Base-by-base conservation (phyloP, 2,888 invertebrate species). In the Atrina japonica region DNA sequence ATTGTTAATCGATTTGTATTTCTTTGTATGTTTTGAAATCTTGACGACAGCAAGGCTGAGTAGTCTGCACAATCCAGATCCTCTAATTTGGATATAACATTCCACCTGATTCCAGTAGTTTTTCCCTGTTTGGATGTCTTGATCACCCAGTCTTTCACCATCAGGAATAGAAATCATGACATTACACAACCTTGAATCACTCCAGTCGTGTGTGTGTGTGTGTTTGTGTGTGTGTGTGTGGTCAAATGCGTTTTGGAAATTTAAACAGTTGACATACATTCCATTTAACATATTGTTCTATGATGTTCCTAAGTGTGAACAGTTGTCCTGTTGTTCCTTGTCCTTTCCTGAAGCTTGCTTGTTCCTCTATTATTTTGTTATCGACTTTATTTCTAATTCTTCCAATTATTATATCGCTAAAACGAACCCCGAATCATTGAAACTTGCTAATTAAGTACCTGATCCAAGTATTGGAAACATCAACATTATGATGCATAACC, bases 301-400 rank as follows among this genome's bases (percentile, higher is more conserved):
- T 49, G 16, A 49, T 49, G 21, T 49, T 49, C 21, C 11, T 18
- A 21, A 49, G 49, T 18, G 21, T 49, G 21, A 49, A 1, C 9
- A 49, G 16, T 18, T 49, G 49, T 16, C 21, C 16, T 49, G 49
- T 49, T 49, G 49, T 49, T 49, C 49, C 21, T 49, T 21, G 49
- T 9, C 18, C 49, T 11, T 9, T 49, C 21, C 14, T 49, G 21
- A 1, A 49, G 9, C 49, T 21, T 18, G 49, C 49, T 49, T 49
- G 49, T 49, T 49, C 16, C 21, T n/a, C n/a, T n/a, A n/a, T n/a
- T n/a, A n/a, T n/a, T n/a, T n/a, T n/a, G n/a, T n/a, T n/a, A n/a
- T n/a, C n/a, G n/a, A n/a, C n/a, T n/a, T n/a, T n/a, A n/a, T n/a
- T n/a, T n/a, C n/a, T n/a, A n/a, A n/a, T n/a, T n/a, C n/a, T n/a